Evolutionary conservation across 2,113 vertebrate species (phyloP).

Genomic region (Ciconia maguari): DNA sequence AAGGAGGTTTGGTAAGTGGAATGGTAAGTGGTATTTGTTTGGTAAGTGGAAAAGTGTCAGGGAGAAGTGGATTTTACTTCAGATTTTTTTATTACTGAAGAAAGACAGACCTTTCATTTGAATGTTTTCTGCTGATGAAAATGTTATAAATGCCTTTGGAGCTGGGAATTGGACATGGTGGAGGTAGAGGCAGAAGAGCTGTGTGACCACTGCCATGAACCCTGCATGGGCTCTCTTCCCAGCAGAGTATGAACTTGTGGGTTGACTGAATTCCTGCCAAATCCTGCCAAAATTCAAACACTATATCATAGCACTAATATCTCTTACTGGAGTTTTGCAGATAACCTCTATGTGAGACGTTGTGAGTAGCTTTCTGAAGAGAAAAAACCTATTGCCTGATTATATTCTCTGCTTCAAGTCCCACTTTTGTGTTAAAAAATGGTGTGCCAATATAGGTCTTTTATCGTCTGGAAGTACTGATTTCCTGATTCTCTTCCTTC

Average conservation of each 20-base stretch:
- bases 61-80: not conserved
- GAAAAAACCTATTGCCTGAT: not conserved
- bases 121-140: not conserved
- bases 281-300: not conserved
- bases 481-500: not conserved
- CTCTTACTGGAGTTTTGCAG: not conserved
- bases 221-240: not conserved
- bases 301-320: not conserved
- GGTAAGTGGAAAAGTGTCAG: not conserved
- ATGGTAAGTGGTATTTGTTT: not conserved
- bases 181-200: not conserved
- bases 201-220: not conserved
- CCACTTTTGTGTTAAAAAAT: not conserved
- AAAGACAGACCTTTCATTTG: not conserved
- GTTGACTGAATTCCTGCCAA: not conserved
- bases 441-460: not conserved
- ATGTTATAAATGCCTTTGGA: not conserved
- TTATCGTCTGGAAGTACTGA: not conserved
- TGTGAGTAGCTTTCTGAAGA: not conserved
- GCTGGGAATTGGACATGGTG: not conserved
- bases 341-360: not conserved
- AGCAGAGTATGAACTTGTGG: not conserved
- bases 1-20: not conserved
- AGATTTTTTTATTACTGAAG: not conserved
- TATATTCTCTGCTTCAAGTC: not conserved